Evolutionary conservation across 2,797 vertebrate genomes (phyloP), one percentile per base, ranked within the genome.

Genomic region (Eospalax fontanierii): DNA sequence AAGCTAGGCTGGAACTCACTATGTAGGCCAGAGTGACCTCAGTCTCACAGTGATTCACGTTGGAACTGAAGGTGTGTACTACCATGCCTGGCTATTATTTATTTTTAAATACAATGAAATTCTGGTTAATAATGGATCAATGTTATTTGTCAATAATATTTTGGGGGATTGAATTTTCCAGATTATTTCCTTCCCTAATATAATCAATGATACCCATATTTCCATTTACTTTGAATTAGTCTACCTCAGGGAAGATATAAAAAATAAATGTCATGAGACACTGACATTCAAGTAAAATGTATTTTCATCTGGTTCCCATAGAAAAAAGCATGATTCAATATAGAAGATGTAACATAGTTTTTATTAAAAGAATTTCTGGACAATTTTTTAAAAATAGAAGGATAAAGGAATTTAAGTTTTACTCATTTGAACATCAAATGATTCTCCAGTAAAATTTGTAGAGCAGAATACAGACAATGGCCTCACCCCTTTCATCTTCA

Each of bases 401-500:
- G 81, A 95, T 89, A 96, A 96, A 97, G 81, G 59, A 83, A 97
- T 96, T 96, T 96, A 96, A 96, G 92, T 2, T 75, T 24, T 57
- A 91, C 89, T 97, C 66, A 93, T 97, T 97, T 97, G 81, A 97
- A 96, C 97, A 98, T 97, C 97, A 98, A 97, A 98, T 54, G 80
- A 89, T 97, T 95, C 97, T 87, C 38, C 89, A 71, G 74, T 93
- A 97, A 97, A 95, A 89, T 97, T 94, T 97, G 90, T 73, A 96
- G 94, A 96, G 95, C 94, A 89, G 80, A 97, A 98, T 80, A 85
- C 76, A 96, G 90, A 96, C 82, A 97, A 93, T 90, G 75, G 81
- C 93, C 89, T 96, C 93, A 90, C 92, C 1, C 6, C 82, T 98
- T 98, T 97, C 95, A 97, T 98, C 97, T 98, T 98, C 97, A 98